A percentile compares a stretch with the other conserved stretches of the same genome.
Evolutionary conservation across 2,113 vertebrate species (phyloP).

Genomic region (Cynopterus brachyotis): DNA sequence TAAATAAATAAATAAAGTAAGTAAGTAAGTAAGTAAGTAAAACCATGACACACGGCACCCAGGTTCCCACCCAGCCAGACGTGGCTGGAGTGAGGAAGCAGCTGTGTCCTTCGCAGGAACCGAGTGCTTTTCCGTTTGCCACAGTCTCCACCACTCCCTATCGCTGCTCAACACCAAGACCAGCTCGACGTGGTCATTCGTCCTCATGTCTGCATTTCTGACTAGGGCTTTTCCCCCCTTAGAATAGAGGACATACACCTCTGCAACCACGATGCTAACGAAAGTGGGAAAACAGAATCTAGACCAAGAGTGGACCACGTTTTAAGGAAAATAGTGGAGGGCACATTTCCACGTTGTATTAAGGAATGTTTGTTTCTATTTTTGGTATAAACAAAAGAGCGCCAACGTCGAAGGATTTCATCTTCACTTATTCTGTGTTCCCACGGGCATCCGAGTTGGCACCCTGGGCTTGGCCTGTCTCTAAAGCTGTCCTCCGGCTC

Average conservation of each 20-base stretch:
- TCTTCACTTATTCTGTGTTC: neutral
- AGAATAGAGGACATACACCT: neutral
- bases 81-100: neutral
- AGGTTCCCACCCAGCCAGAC: neutral
- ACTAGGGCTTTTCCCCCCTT: neutral
- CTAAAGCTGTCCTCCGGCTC: neutral
- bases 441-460: neutral
- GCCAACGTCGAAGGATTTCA: neutral
- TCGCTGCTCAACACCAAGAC: rapidly evolving
- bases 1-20: too few species aligned
- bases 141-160: neutral
- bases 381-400: neutral
- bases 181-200: neutral
- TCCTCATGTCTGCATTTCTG: neutral
- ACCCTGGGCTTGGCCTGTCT: neutral
- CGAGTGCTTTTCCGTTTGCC: neutral
- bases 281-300: neutral
- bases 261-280: neutral
- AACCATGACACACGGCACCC: neutral
- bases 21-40: too few species aligned
- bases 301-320: neutral
- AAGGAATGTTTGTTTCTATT: neutral
- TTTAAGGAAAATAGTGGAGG: neutral
- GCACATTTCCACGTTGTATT: neutral
- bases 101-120: rapidly evolving